Evolutionary conservation across 2,113 vertebrate genomes (phyloP).

Genomic region (Pachyramphus minor): DNA sequence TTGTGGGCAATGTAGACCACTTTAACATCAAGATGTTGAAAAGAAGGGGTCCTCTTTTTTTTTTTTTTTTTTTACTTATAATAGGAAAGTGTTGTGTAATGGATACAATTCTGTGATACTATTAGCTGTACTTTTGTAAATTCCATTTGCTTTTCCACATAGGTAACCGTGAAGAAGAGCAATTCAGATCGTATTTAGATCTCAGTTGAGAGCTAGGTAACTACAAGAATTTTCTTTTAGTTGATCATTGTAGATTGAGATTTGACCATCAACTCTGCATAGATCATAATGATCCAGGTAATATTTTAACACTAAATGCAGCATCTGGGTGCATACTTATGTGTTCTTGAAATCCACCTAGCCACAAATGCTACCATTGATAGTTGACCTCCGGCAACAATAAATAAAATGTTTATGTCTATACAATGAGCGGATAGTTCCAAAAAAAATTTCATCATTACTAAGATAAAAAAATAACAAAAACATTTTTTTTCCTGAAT

Average conservation of each 20-base stretch:
- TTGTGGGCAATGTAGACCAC: not conserved
- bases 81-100: not conserved
- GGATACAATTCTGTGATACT: rapidly evolving
- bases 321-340: not conserved
- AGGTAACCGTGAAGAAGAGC: not conserved
- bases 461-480: not conserved
- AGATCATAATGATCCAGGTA: not conserved
- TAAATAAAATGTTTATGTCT: not conserved
- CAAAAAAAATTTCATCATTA: not conserved
- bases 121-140: not conserved
- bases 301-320: not conserved
- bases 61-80: not conserved
- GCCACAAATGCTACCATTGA: not conserved
- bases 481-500: not conserved
- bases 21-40: not conserved
- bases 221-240: not conserved
- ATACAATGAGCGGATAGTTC: not conserved
- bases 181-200: not conserved
- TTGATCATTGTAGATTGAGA: not conserved
- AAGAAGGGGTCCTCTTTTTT: not conserved
- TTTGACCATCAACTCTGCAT: not conserved
- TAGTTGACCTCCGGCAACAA: not conserved
- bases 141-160: not conserved
- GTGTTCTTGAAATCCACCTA: not conserved
- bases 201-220: not conserved